Evolutionary conservation across 2,888 invertebrate genomes (phyloP).

Genomic region (Sialis lutaria): DNA sequence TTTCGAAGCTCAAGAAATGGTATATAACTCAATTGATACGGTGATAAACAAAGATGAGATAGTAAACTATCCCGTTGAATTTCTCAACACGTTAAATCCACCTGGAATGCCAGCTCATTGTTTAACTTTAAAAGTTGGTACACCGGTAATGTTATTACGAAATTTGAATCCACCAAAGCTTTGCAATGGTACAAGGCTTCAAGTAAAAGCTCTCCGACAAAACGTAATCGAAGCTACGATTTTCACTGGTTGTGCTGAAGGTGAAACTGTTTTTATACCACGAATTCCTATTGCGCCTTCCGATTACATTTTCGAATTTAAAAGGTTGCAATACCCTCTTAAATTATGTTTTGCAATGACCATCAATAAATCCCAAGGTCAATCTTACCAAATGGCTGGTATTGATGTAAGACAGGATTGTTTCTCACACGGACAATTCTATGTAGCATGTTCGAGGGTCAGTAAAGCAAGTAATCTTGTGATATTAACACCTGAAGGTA

Average conservation of each 20-base stretch:
- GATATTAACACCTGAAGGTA: conserved; percentile 2
- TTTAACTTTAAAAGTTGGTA: conserved; percentile 10
- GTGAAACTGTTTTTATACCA: conserved; percentile 12
- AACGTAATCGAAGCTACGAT: conserved; percentile 9
- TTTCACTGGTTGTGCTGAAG: conserved; percentile 5
- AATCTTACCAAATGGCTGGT: conserved; percentile 11
- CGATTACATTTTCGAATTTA: conserved; percentile 11
- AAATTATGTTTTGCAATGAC: conserved; percentile 14
- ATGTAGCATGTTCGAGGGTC: conserved; percentile 9
- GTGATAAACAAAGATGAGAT: background rate
- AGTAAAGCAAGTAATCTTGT: conserved; percentile 5
- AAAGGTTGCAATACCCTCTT: conserved; percentile 14
- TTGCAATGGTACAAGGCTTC: conserved; percentile 13
- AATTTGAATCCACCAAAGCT: conserved; percentile 12
- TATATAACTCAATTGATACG: too few species aligned
- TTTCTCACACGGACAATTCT: conserved; percentile 9
- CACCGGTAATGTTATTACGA: conserved; percentile 12
- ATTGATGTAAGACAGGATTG: conserved; percentile 4
- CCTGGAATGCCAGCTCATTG: conserved; percentile 10
- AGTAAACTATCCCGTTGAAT: conserved; percentile 7
- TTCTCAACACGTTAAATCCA: conserved; percentile 9
- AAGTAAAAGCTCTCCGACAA: conserved; percentile 8
- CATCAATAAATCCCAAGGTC: conserved; percentile 17
- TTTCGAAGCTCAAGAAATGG: too few species aligned
- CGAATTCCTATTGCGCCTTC: conserved; percentile 11